Evolutionary conservation across 2,113 vertebrate species (phyloP), one percentile per base, ranked within the genome.

Genomic region (Salvelinus fontinalis): DNA sequence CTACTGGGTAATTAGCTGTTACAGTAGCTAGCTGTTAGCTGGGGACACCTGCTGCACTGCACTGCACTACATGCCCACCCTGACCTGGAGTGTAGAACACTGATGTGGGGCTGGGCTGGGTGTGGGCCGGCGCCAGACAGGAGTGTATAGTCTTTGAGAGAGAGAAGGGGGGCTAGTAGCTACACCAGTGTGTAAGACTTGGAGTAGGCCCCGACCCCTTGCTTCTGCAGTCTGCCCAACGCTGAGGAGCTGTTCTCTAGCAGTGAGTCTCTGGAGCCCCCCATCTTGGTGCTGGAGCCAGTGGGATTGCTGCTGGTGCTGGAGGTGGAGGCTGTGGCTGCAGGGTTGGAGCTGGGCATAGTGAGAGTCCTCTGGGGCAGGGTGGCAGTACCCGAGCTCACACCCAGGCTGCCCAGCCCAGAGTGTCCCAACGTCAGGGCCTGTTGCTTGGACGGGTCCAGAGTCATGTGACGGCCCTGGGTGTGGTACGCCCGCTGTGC

Each of bases 131-230:
- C 11, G 31, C n/a, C 67, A 80, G 82, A 79, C 79, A 79, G 85
- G 86, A 80, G 82, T 71, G 85, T 70, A 67, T 68, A 82, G 81
- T 83, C 83, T 83, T 83, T 86, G 86, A 81, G 67, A 77, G 74
- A 72, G 77, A 71, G 13, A 44, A 16, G 24, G 18, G 65, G 13
- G 65, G 65, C 14, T 13, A 24, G 5, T 11, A 54, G 59, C 95
- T 98, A 99, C 93, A 99, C 97, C 89, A 99, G 93, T 0, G 97
- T 99, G 93, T 99, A 99, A 71, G 97, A 99, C 90, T 99, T 99
- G 84, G 97, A 98, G 92, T 99, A 98, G 77, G 97, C 96, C 62
- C 91, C 91, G 48, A 95, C 96, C 0, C 95, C 97, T 82, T 96
- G 97, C 92, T 99, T 99, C 93, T 98, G 97, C 87, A 97, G 90